A percentile compares a stretch with the other conserved stretches of the same genome.
These are phyloP conservation scores for Chelmon rostratus DNA, from an alignment of 2,797 vertebrate species.

Conservation along the genomic window DNA sequence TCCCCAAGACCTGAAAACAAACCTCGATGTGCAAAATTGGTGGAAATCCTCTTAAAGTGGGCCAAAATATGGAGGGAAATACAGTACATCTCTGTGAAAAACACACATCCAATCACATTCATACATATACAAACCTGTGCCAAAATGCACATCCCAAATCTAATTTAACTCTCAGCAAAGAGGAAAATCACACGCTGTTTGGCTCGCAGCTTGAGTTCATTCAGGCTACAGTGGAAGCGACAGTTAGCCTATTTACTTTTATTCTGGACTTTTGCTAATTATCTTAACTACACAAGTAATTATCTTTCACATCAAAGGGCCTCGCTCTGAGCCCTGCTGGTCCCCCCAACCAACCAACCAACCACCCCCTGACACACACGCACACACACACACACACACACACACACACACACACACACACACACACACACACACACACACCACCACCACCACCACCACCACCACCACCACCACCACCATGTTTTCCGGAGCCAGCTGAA, in stretches of 20 bases:
- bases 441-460: slow-evolving; percentile 78
- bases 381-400: slow-evolving; percentile 79
- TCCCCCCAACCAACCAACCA: slow-evolving; percentile 31
- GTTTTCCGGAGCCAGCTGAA: slow-evolving; percentile 77
- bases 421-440: slow-evolving; percentile 78
- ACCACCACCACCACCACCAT: slow-evolving; percentile 75
- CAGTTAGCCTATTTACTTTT: slow-evolving; percentile 83
- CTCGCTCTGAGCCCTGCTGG: slow-evolving; percentile 64
- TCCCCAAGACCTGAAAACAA: neutral
- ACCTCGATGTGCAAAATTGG: neutral
- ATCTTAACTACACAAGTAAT: slow-evolving; percentile 87
- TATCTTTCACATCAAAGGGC: slow-evolving; percentile 89
- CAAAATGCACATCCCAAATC: slow-evolving; percentile 23
- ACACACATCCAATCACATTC: neutral
- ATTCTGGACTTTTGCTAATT: slow-evolving; percentile 85
- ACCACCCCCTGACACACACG: slow-evolving; percentile 56
- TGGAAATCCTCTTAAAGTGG: neutral
- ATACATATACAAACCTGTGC: neutral
- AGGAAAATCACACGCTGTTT: slow-evolving; percentile 49
- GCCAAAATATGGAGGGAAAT: neutral
- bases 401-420: slow-evolving; percentile 81
- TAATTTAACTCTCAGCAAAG: slow-evolving; percentile 30
- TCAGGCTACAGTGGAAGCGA: slow-evolving; percentile 71
- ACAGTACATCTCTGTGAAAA: neutral
- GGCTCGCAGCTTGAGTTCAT: slow-evolving; percentile 67